These are phyloP conservation scores for Morpho helenor DNA, from an alignment of 2,888 invertebrate species.

Conservation along the genomic window DNA sequence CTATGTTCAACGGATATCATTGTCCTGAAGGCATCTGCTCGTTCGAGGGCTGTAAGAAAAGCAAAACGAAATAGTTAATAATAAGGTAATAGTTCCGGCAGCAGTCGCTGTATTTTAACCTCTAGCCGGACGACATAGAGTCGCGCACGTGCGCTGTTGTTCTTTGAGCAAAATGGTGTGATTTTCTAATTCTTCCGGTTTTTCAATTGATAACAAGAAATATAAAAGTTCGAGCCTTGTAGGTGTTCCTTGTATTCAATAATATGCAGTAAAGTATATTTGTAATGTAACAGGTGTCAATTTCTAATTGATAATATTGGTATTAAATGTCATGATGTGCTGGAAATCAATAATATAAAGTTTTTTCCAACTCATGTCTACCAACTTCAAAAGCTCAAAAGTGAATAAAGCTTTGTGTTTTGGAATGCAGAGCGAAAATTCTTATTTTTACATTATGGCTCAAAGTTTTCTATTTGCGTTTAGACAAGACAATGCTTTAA, in stretches of 20 bases:
- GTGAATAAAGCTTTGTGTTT: background rate
- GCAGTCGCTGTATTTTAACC: conserved; percentile 58
- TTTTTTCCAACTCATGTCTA: conserved; percentile 7
- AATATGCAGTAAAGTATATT: conserved; percentile 28
- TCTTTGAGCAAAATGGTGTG: conserved; percentile 42
- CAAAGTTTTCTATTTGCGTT: no score
- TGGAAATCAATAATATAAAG: conserved; percentile 44
- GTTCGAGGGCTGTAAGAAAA: conserved; percentile 49
- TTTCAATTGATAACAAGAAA: background rate
- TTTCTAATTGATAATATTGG: conserved; percentile 24
- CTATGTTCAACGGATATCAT: conserved; percentile 50
- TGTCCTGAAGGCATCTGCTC: conserved; percentile 51
- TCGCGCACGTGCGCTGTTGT: conserved; percentile 65
- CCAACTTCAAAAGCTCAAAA: no score
- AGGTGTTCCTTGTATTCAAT: conserved; percentile 19
- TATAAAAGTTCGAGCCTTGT: conserved; percentile 1
- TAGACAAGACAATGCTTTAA: no score
- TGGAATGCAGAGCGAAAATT: conserved; percentile 4
- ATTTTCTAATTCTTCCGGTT: conserved; percentile 37
- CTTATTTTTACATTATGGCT: no score
- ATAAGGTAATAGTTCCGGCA: conserved; percentile 40
- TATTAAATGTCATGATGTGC: conserved; percentile 4
- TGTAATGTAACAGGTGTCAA: conserved; percentile 63
- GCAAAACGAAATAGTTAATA: conserved; percentile 62
- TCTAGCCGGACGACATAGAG: conserved; percentile 52